Evolutionary conservation across 2,797 vertebrate genomes (phyloP).

Genomic region (Chelon labrosus): DNA sequence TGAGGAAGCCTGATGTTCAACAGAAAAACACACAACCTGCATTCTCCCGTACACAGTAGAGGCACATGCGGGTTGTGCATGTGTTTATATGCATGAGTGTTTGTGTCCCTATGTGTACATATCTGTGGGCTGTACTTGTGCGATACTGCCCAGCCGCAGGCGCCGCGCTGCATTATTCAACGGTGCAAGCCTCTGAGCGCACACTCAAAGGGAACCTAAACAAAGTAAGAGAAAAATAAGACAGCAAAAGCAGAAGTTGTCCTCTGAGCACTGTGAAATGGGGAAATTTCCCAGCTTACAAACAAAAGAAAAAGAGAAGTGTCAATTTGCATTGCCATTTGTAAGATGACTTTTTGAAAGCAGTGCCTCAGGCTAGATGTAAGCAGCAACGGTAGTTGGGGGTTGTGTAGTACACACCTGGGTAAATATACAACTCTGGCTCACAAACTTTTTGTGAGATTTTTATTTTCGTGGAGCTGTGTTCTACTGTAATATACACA

Average conservation of each 20-base stretch:
- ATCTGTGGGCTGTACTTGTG: conserved; percentile 25
- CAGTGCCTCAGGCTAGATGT: conserved; percentile 46
- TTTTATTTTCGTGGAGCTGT: neutral
- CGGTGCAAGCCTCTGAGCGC: conserved; percentile 17
- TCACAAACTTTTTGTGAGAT: conserved; percentile 9
- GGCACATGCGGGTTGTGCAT: neutral
- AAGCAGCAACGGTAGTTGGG: conserved; percentile 40
- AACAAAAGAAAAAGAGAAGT: conserved; percentile 78
- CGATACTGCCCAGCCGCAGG: conserved; percentile 21
- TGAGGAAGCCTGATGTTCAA: conserved; percentile 60
- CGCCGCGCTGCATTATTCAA: conserved; percentile 58
- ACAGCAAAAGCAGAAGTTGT: conserved; percentile 76
- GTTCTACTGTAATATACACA: neutral
- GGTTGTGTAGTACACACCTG: conserved; percentile 50
- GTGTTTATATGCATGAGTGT: neutral
- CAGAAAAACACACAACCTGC: conserved; percentile 6
- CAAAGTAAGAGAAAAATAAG: conserved; percentile 54
- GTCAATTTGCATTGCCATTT: conserved; percentile 70
- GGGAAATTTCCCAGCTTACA: conserved; percentile 66
- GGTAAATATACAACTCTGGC: conserved; percentile 42
- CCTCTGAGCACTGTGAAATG: conserved; percentile 39
- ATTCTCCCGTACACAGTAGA: conserved; percentile 5
- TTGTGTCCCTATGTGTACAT: conserved; percentile 7
- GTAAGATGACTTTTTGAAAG: conserved; percentile 52
- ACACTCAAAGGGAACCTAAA: conserved; percentile 51